A percentile compares a stretch with the other conserved stretches of the same genome.
Conservation (phyloP, 2,888 invertebrate genomes). For the Entomobrya multifasciata region DNA sequence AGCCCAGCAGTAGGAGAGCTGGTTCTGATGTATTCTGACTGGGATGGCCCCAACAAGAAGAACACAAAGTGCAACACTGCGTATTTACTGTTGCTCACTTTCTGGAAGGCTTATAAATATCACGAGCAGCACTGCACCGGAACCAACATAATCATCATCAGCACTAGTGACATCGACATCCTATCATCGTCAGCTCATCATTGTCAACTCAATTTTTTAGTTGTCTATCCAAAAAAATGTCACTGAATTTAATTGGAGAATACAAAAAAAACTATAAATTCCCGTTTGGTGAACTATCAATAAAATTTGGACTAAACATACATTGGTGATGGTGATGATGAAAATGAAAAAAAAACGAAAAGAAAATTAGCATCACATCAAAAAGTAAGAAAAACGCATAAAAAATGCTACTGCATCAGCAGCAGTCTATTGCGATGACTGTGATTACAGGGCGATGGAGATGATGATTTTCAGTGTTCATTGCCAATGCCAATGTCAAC, state of each 20-base stretch:
- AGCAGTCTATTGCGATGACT: too few species aligned
- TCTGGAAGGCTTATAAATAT: constrained; percentile 34
- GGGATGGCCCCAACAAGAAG: too few species aligned
- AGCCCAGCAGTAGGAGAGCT: neutral
- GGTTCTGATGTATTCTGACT: neutral
- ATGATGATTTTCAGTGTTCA: constrained; percentile 28
- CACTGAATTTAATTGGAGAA: neutral
- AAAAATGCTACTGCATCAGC: too few species aligned
- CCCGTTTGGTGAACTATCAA: too few species aligned
- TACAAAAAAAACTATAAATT: neutral
- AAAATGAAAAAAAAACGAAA: too few species aligned
- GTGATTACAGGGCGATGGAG: too few species aligned
- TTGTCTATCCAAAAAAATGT: neutral
- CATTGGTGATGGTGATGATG: neutral
- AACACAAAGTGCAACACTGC: too few species aligned
- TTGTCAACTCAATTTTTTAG: neutral
- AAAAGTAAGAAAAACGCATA: too few species aligned
- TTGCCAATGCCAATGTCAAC: constrained; percentile 69
- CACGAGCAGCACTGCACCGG: constrained; percentile 2
- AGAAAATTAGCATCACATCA: too few species aligned
- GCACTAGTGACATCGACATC: neutral
- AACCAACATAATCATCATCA: constrained; percentile 3
- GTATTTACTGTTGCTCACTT: neutral
- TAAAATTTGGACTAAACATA: constrained; percentile 12
- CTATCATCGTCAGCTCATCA: neutral